Evolutionary conservation across 2,113 vertebrate species (phyloP), one percentile per base, ranked within the genome.

Genomic region (Castor canadensis): DNA sequence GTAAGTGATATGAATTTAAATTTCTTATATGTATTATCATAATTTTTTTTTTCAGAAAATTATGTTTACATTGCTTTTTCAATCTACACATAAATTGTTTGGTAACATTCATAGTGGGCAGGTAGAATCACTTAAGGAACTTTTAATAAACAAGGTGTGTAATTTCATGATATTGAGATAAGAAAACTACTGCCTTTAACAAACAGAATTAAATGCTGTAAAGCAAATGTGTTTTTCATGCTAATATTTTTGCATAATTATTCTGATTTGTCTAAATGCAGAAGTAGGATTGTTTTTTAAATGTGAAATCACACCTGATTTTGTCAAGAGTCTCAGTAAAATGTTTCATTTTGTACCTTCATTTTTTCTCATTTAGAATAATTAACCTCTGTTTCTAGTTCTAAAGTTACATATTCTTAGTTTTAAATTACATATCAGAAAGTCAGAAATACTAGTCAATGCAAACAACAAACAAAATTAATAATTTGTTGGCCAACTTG

Each of bases 361-460:
- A 69, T 54, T 89, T 72, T 75, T 72, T 13, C 60, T 86, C 38
- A 79, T 60, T 66, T 35, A 40, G 19, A 84, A 17, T 3, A 87
- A 28, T 66, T 82, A 83, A 26, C 49, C 7, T 45, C 20, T 45
- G 2, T 80, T 90, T 92, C 6, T 38, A 45, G 81, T 84, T 73
- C 24, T 58, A 93, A 84, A 93, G 89, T 73, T 32, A 49, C 3
- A 47, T 49, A 45, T 87, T 5, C 11, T 79, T 92, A 64, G 10
- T 73, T 80, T 82, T 87, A 84, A 69, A 45, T 80, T 80, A 95
- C 95, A 69, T 93, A 40, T 47, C 28, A 89, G 24, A 93, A 96
- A 91, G 4, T 13, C 10, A 83, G 56, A 85, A 89, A 8, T 26
- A 72, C 9, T 91, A 77, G 32, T 81, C 32, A 84, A 69, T 76